These are phyloP conservation scores for Drosophila santomea DNA, from an alignment of 1,140 invertebrate genomes.

Conservation along the genomic window DNA sequence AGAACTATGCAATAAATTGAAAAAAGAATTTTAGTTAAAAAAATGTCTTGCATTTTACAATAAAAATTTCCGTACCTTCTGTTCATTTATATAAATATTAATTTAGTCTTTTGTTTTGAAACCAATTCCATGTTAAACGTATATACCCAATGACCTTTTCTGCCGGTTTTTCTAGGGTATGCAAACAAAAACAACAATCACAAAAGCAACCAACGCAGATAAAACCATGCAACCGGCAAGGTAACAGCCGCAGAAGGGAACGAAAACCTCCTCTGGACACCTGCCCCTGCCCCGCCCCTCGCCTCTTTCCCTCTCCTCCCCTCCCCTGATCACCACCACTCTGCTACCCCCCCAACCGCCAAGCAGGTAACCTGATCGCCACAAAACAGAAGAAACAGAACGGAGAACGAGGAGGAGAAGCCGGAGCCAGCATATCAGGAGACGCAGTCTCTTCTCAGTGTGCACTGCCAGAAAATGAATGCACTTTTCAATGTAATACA, in stretches of 20 bases:
- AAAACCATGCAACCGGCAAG: constrained; percentile 70
- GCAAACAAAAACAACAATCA: constrained; percentile 14
- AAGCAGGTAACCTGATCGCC: constrained; percentile 72
- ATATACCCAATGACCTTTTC: constrained; percentile 7
- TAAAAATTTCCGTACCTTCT: too few relatives aligned
- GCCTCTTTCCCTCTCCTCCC: neutral
- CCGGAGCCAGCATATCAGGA: constrained; percentile 66
- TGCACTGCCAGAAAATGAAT: constrained; percentile 1
- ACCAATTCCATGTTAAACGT: neutral
- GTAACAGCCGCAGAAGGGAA: constrained; percentile 44
- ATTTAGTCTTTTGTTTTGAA: neutral
- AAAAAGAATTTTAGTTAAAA: too few relatives aligned
- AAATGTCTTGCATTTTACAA: too few relatives aligned
- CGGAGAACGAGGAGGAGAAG: constrained; percentile 22
- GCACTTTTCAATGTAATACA: neutral
- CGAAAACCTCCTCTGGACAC: constrained; percentile 53
- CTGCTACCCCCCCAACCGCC: neutral
- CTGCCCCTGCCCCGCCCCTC: constrained; percentile 41
- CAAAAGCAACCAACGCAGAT: constrained; percentile 49
- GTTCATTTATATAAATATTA: neutral
- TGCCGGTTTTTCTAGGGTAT: constrained; percentile 31
- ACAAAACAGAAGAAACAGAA: constrained; percentile 45
- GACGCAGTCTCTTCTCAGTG: constrained; percentile 31
- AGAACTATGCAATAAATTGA: too few relatives aligned
- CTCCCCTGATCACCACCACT: neutral